These are phyloP conservation scores for Oreochromis spilurus DNA, from an alignment of 2,113 vertebrate species.

Conservation along the genomic window DNA sequence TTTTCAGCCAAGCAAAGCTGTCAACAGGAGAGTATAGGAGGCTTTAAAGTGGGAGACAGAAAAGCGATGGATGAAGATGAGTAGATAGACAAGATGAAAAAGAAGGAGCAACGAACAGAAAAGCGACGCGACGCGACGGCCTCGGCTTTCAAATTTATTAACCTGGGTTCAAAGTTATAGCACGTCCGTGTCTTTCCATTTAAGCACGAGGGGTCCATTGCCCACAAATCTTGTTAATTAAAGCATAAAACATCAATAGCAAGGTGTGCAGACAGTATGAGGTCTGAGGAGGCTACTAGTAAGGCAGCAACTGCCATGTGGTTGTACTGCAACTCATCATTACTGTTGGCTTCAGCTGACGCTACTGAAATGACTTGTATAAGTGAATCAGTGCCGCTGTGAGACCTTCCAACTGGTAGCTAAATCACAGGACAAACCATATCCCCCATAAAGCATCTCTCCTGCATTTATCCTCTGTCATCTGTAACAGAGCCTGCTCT, in stretches of 20 bases:
- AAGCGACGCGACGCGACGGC: neutral
- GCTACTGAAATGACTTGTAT: constrained; percentile 45
- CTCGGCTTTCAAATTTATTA: neutral
- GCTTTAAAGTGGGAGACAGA: constrained; percentile 55
- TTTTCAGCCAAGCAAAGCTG: constrained; percentile 52
- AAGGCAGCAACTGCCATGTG: constrained; percentile 40
- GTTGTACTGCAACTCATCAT: constrained; percentile 53
- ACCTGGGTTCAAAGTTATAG: neutral
- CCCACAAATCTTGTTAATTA: neutral
- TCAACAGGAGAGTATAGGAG: constrained; percentile 59
- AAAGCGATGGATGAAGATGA: constrained; percentile 5
- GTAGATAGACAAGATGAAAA: constrained; percentile 1
- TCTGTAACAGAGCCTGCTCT: constrained; percentile 19
- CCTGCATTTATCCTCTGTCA: constrained; percentile 29
- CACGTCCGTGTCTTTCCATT: neutral
- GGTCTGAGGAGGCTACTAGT: constrained; percentile 31
- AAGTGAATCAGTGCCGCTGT: constrained; percentile 24
- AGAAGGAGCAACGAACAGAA: neutral
- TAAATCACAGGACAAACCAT: constrained; percentile 34
- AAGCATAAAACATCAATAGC: constrained; percentile 13
- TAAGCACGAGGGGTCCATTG: neutral
- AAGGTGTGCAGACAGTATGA: constrained; percentile 49
- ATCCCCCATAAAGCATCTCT: constrained; percentile 29
- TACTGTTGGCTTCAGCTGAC: constrained; percentile 36
- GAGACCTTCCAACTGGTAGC: constrained; percentile 38